phyloP scores from a whole-genome alignment of 92 coral and sea anemone genomes.

The Phymanthus crucifer region DNA sequence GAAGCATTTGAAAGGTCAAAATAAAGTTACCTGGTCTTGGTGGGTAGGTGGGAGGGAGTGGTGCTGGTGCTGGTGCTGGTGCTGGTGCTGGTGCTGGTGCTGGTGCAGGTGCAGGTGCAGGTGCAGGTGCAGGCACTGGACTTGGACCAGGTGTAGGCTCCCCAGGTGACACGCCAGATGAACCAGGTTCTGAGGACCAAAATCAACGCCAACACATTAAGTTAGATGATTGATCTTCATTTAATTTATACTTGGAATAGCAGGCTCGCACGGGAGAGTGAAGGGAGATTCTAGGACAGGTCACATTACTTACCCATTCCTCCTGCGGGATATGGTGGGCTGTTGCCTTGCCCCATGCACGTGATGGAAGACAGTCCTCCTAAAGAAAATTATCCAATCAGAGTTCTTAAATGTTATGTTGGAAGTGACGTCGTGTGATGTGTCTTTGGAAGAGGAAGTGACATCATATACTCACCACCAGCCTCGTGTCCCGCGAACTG shows the following conservation, averaged over 20 bases:
- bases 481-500: slow-evolving; percentile 63
- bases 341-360: slow-evolving; percentile 80
- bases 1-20: neutral
- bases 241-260: neutral
- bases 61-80: slow-evolving; percentile 10
- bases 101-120: neutral
- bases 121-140: slow-evolving; percentile 16
- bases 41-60: slow-evolving; percentile 9
- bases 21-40: slow-evolving; percentile 23
- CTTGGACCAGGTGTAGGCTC: slow-evolving; percentile 7
- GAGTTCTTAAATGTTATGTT: neutral
- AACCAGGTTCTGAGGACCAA: slow-evolving; percentile 19
- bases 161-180: slow-evolving; percentile 1
- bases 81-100: neutral
- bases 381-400: neutral
- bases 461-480: slow-evolving; percentile 44
- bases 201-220: neutral
- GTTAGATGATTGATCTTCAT: neutral
- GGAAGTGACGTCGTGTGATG: neutral
- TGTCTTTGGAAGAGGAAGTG: neutral
- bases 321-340: slow-evolving; percentile 64
- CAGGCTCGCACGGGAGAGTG: neutral
- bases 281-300: neutral
- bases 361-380: slow-evolving; percentile 60
- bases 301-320: slow-evolving; percentile 58